Evolutionary conservation across 2,113 vertebrate species (phyloP).

Genomic region (Leucosticte australis): DNA sequence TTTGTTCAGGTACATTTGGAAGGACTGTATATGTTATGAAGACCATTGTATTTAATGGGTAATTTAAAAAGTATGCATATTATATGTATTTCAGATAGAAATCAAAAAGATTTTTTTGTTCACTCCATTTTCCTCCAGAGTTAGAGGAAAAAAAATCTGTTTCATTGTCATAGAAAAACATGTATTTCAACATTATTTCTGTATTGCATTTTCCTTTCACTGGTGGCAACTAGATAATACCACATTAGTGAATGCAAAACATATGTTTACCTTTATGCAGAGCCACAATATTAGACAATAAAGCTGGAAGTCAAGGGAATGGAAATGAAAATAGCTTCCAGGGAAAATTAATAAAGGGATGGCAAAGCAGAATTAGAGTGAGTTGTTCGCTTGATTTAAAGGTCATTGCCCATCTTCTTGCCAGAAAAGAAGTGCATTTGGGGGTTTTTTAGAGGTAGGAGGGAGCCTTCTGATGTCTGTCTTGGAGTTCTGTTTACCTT

Average conservation of each 20-base stretch:
- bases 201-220: neutral
- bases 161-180: neutral
- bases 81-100: neutral
- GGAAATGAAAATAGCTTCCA: conserved; percentile 23
- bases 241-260: neutral
- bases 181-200: neutral
- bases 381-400: conserved; percentile 32
- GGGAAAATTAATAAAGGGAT: conserved; percentile 38
- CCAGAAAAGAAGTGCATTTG: neutral
- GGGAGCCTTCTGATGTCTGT: neutral
- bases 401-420: conserved; percentile 24
- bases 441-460: neutral
- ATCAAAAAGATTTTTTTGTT: neutral
- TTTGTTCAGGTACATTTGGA: neutral
- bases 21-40: neutral
- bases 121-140: neutral
- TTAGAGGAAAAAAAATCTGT: neutral
- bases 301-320: conserved; percentile 10
- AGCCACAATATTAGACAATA: neutral
- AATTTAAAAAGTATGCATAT: neutral
- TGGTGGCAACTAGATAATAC: neutral
- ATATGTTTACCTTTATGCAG: conserved; percentile 6
- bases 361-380: neutral
- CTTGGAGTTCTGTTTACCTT: conserved; percentile 69
- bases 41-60: neutral